Percentiles rank a stretch among this genome's conserved stretches.
Conservation (phyloP, 2,113 vertebrate genomes). For the Gymnogyps californianus region DNA sequence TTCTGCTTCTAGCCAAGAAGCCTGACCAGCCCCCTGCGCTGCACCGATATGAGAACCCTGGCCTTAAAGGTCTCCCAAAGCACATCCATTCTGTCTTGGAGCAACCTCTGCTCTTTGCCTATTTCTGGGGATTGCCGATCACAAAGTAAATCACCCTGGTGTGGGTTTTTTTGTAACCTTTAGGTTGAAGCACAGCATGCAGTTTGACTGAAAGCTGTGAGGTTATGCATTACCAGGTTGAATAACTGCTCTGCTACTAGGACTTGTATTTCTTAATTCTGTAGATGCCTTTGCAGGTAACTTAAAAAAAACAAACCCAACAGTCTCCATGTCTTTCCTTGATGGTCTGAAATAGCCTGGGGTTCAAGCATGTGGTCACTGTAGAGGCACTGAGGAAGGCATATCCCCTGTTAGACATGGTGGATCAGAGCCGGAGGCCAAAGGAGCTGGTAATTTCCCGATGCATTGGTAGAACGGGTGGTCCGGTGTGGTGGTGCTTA, state of each 20-base stretch:
- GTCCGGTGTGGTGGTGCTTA: not conserved
- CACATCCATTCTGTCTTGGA: not conserved
- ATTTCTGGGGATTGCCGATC: not conserved
- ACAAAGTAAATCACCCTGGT: not conserved
- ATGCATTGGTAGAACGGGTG: not conserved
- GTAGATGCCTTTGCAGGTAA: not conserved
- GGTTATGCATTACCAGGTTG: not conserved
- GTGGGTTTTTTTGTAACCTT: not conserved
- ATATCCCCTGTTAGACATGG: constrained; percentile 89
- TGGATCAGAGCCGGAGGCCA: constrained; percentile 88
- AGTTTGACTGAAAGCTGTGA: not conserved
- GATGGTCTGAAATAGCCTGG: constrained; percentile 77
- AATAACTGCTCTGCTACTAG: not conserved
- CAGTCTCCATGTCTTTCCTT: constrained; percentile 43
- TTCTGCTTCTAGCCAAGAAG: not conserved
- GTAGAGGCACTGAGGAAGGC: constrained; percentile 86
- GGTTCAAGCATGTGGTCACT: constrained; percentile 87
- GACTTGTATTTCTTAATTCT: not conserved
- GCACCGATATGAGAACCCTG: not conserved
- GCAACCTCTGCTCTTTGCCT: not conserved
- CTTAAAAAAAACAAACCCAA: not conserved
- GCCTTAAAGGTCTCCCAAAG: not conserved
- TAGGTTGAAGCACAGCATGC: not conserved
- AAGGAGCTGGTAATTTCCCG: constrained; percentile 77
- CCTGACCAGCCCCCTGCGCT: not conserved